Evolutionary conservation across 92 coral and sea anemone genomes (phyloP).

Genomic region (Heliopora coerulea): DNA sequence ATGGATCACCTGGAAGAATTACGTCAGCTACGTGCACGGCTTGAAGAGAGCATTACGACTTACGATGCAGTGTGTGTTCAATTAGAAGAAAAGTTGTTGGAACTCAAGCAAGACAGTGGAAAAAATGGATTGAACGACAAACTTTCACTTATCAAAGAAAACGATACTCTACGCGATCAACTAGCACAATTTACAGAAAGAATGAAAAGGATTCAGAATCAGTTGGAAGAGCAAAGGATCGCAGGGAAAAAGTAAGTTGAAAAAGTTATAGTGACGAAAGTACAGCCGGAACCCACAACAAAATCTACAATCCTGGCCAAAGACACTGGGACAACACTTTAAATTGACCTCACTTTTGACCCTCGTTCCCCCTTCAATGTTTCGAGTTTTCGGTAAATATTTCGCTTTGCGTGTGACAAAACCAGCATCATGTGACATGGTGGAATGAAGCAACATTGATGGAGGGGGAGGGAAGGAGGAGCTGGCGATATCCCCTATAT

Average conservation of each 20-base stretch:
- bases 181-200: slow-evolving; percentile 7
- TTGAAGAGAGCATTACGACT: slow-evolving; percentile 95
- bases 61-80: slow-evolving; percentile 92
- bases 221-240: slow-evolving; percentile 64
- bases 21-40: slow-evolving; percentile 93
- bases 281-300: too few relatives aligned
- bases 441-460: too few relatives aligned
- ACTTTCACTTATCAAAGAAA: slow-evolving; percentile 49
- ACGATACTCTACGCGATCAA: slow-evolving; percentile 52
- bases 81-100: slow-evolving; percentile 70
- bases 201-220: slow-evolving; percentile 15
- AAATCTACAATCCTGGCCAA: not conserved
- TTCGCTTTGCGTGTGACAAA: too few relatives aligned
- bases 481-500: too few relatives aligned
- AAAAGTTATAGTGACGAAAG: not conserved
- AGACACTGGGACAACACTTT: not conserved
- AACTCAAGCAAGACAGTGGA: slow-evolving; percentile 43
- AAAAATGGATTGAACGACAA: slow-evolving; percentile 34
- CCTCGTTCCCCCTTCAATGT: too few relatives aligned
- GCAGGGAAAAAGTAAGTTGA: slow-evolving; percentile 65
- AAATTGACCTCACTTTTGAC: too few relatives aligned
- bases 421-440: too few relatives aligned
- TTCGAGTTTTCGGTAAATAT: too few relatives aligned
- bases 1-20: slow-evolving; percentile 83
- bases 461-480: too few relatives aligned